Percentiles rank a stretch among this genome's conserved stretches.
Evolutionary conservation across 2,888 invertebrate genomes (phyloP).

Genomic region (Xylocampa areola): DNA sequence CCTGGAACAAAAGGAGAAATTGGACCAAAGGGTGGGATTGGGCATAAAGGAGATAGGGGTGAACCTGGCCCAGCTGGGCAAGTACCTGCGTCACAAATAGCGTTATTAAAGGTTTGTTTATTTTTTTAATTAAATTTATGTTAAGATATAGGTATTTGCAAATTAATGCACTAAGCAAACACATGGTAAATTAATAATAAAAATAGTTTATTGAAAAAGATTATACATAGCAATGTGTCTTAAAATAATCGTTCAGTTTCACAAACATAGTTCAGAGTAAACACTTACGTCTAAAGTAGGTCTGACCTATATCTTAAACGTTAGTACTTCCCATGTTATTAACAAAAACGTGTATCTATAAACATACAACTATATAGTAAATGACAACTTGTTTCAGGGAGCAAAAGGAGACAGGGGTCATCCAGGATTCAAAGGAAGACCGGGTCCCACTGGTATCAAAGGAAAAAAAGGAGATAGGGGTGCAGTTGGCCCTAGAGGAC

Average conservation of each 20-base stretch:
- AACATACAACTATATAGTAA: not conserved
- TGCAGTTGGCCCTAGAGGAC: constrained; percentile 30
- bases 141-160: no score
- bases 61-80: constrained; percentile 64
- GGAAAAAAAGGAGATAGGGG: constrained; percentile 33
- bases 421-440: constrained; percentile 37
- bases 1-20: constrained; percentile 91
- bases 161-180: no score
- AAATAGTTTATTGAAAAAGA: no score
- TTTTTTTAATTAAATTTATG: not conserved
- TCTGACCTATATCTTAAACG: no score
- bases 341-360: not conserved
- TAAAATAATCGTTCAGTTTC: no score
- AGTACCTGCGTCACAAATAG: constrained; percentile 61
- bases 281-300: no score
- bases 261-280: no score
- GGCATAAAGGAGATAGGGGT: constrained; percentile 91
- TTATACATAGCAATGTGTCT: no score
- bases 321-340: no score
- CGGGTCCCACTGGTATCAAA: constrained; percentile 41
- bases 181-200: no score
- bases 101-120: constrained; percentile 60
- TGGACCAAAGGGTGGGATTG: constrained; percentile 67
- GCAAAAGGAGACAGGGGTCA: constrained; percentile 59
- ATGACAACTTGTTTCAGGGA: constrained; percentile 49